Evolutionary conservation across 2,888 invertebrate species (phyloP).

Genomic region (Eilema griseolum): DNA sequence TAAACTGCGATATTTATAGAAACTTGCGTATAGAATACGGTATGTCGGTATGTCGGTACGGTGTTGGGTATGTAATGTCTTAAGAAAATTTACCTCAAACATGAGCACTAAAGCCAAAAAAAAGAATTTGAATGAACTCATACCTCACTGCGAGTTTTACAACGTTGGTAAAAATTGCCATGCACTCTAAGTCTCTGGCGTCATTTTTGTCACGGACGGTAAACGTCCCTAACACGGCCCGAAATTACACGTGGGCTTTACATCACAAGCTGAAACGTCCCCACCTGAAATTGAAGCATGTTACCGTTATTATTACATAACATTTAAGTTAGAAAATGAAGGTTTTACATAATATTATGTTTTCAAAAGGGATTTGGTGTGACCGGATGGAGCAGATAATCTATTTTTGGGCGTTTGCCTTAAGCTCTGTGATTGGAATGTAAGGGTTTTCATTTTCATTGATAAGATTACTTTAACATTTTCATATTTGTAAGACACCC

Average conservation of each 20-base stretch:
- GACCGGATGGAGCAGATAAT: neutral
- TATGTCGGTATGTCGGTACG: too few species aligned
- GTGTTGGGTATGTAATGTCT: too few species aligned
- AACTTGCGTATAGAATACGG: neutral
- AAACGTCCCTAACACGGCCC: constrained; percentile 37
- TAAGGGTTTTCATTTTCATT: constrained; percentile 2
- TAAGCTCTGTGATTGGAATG: neutral
- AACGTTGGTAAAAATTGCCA: constrained; percentile 11
- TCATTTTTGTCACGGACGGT: constrained; percentile 47
- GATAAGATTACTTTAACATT: neutral
- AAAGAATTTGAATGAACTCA: neutral
- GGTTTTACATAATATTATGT: constrained; percentile 12
- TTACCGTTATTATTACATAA: constrained; percentile 34
- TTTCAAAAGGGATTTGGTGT: constrained; percentile 10
- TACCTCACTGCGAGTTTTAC: neutral
- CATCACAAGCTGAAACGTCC: constrained; percentile 25
- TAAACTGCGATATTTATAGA: neutral
- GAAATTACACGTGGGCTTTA: constrained; percentile 45
- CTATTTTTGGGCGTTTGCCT: constrained; percentile 10
- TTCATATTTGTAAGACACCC: neutral
- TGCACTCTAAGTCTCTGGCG: constrained; percentile 29
- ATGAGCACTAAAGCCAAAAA: neutral
- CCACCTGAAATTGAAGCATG: constrained; percentile 42
- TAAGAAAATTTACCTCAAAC: neutral
- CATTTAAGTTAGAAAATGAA: constrained; percentile 23